A percentile compares a stretch with the other conserved stretches of the same genome.
Evolutionary conservation across 1,140 invertebrate species (phyloP).

Genomic region (Odontomachus brunneus): DNA sequence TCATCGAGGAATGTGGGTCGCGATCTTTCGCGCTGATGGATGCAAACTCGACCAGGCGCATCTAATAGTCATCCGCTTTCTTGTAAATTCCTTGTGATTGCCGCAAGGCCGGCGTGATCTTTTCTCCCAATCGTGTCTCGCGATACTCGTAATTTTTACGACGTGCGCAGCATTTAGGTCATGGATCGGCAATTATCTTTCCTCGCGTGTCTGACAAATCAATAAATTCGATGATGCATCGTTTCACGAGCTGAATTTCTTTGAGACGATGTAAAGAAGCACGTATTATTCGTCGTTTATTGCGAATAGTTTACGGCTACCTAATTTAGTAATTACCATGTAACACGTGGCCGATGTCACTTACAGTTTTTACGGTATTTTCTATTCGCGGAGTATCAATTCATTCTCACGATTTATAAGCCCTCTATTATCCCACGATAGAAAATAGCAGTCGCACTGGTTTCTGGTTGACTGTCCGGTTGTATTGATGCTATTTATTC

Average conservation of each 20-base stretch:
- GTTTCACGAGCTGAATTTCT: not conserved
- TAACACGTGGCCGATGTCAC: not conserved
- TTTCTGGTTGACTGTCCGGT: too few species aligned
- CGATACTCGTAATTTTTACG: slow-evolving; percentile 36
- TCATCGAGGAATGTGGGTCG: slow-evolving; percentile 66
- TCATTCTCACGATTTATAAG: too few species aligned
- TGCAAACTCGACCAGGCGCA: slow-evolving; percentile 73
- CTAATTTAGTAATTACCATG: not conserved
- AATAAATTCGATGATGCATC: not conserved
- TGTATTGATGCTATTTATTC: too few species aligned
- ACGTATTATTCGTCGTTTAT: not conserved
- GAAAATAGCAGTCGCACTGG: too few species aligned
- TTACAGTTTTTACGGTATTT: not conserved
- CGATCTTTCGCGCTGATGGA: slow-evolving; percentile 64
- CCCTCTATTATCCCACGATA: too few species aligned
- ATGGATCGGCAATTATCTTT: slow-evolving; percentile 42
- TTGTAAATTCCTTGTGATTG: slow-evolving; percentile 77
- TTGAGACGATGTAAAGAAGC: not conserved
- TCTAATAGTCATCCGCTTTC: slow-evolving; percentile 79
- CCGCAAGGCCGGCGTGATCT: slow-evolving; percentile 37
- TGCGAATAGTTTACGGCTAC: too few species aligned
- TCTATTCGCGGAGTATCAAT: too few species aligned
- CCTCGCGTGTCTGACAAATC: not conserved
- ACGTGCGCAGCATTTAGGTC: slow-evolving; percentile 20
- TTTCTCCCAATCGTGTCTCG: slow-evolving; percentile 61